These are phyloP conservation scores for Atrichornis clamosus DNA, from an alignment of 2,113 vertebrate species.

Conservation along the genomic window DNA sequence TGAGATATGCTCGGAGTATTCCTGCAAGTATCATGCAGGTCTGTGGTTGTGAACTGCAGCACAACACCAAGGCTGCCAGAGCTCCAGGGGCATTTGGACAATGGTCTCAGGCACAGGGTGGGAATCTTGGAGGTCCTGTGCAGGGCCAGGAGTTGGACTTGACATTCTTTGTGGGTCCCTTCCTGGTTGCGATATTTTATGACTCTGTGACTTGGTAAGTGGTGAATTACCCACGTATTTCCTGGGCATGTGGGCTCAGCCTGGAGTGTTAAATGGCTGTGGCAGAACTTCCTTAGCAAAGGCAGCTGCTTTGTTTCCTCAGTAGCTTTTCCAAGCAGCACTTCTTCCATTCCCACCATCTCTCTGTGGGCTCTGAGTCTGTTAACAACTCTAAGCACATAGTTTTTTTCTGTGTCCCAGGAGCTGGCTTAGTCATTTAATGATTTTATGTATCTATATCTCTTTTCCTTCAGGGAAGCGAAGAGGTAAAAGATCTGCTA, in stretches of 20 bases:
- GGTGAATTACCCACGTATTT: background rate
- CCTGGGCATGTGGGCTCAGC: background rate
- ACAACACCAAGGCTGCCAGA: background rate
- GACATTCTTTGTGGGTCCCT: background rate
- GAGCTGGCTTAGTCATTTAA: background rate
- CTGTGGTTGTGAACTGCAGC: background rate
- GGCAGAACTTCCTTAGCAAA: background rate
- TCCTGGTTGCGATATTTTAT: background rate
- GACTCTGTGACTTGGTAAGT: background rate
- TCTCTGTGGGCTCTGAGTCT: background rate
- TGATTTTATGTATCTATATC: background rate
- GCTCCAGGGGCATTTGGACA: background rate
- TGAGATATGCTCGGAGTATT: background rate
- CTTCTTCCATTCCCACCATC: background rate
- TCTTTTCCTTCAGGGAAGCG: background rate
- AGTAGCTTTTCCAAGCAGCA: background rate
- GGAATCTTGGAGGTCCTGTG: background rate
- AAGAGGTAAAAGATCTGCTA: background rate
- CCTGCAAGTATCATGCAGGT: background rate
- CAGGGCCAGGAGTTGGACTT: background rate
- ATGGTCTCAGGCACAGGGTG: background rate
- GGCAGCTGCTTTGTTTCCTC: background rate
- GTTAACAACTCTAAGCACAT: background rate
- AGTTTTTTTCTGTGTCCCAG: background rate
- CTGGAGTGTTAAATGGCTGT: background rate